Evolutionary conservation across 2,113 vertebrate species (phyloP).

Genomic region (Pongo abelii): DNA sequence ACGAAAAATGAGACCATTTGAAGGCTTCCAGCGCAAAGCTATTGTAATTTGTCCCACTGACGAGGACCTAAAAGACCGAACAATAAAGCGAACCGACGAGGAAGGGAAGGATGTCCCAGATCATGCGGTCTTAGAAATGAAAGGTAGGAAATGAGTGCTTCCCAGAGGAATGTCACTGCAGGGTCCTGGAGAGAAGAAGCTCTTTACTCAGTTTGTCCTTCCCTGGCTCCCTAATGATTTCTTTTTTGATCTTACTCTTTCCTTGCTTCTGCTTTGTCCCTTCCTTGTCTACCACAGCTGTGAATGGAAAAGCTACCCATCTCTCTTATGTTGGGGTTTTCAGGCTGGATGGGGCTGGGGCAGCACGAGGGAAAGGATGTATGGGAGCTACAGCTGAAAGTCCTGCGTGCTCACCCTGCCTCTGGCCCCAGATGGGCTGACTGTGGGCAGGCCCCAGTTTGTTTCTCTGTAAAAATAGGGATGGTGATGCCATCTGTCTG

Average conservation of each 20-base stretch:
- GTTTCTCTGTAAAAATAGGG: neutral
- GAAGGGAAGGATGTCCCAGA: constrained; percentile 98
- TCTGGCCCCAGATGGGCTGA: neutral
- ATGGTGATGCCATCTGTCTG: neutral
- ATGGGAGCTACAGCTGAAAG: neutral
- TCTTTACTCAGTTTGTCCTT: neutral
- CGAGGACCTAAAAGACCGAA: constrained; percentile 95
- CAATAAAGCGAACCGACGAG: constrained; percentile 95
- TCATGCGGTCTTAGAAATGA: constrained; percentile 97
- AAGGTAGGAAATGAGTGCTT: constrained; percentile 87
- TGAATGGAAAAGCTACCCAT: neutral
- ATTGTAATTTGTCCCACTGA: constrained; percentile 98
- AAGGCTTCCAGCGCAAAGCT: constrained; percentile 97
- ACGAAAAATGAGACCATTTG: constrained; percentile 99
- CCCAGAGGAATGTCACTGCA: neutral
- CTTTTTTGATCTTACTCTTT: neutral
- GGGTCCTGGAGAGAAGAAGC: neutral
- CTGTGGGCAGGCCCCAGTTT: neutral
- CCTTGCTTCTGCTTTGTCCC: constrained; percentile 23
- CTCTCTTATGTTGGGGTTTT: neutral
- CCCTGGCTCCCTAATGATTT: neutral
- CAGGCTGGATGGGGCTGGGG: neutral
- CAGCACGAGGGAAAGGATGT: neutral
- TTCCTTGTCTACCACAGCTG: neutral
- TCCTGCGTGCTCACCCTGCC: neutral